These are phyloP conservation scores for Hippoglossus stenolepis DNA, from an alignment of 2,113 vertebrate species.

Conservation along the genomic window DNA sequence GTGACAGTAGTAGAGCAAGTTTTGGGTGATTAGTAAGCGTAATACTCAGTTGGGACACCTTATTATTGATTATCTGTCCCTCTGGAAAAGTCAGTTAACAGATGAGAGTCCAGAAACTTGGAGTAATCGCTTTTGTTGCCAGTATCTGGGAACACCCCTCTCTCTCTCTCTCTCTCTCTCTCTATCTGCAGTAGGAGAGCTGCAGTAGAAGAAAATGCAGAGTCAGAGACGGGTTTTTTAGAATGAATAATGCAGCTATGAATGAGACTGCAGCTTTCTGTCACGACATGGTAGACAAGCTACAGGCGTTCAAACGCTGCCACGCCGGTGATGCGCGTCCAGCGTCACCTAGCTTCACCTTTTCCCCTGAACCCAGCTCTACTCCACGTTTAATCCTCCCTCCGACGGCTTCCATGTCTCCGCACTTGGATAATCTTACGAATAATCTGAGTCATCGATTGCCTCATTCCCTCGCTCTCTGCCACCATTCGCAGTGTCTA, in stretches of 20 bases:
- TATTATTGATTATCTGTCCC: not conserved
- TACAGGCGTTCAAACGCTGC: not conserved
- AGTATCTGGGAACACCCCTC: constrained; percentile 35
- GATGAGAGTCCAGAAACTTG: constrained; percentile 8
- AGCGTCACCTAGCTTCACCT: constrained; percentile 30
- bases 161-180: constrained; percentile 2
- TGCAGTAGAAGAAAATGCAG: constrained; percentile 75
- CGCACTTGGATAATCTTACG: constrained; percentile 37
- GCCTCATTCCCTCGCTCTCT: constrained; percentile 32
- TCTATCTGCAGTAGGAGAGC: constrained; percentile 62
- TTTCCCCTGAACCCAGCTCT: constrained; percentile 24
- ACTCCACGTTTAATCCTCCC: constrained; percentile 30
- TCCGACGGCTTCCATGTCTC: constrained; percentile 12
- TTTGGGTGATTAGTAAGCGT: not conserved
- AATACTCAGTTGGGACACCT: not conserved
- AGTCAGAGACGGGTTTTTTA: constrained; percentile 71
- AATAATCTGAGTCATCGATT: constrained; percentile 54
- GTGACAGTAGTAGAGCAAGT: not conserved
- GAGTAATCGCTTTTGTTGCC: not conserved
- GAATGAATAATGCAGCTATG: constrained; percentile 77
- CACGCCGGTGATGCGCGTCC: not conserved
- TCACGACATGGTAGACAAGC: constrained; percentile 25
- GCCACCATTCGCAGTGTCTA: constrained; percentile 9
- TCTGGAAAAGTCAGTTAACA: not conserved
- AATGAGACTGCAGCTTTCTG: constrained; percentile 70